Conservation (phyloP, 2,113 vertebrate species). For the Romanogobio albipinnatus region DNA sequence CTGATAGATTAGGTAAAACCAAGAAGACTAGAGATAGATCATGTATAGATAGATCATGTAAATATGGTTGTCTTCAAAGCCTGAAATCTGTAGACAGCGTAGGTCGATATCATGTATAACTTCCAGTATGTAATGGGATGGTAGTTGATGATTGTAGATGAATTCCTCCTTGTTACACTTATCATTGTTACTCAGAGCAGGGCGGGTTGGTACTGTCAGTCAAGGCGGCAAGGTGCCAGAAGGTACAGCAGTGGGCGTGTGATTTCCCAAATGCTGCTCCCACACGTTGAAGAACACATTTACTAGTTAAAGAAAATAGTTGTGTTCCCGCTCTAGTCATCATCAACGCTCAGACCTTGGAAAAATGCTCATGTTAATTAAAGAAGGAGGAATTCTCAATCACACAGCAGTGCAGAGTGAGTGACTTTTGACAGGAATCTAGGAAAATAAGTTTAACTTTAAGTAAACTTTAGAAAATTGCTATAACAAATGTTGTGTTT, state of each 20-base stretch:
- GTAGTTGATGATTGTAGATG: not conserved
- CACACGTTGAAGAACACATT: conserved; percentile 2
- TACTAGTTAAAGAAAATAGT: not conserved
- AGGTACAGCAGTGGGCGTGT: conserved; percentile 37
- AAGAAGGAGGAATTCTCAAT: conserved; percentile 10
- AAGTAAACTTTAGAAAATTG: not conserved
- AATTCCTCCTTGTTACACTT: not conserved
- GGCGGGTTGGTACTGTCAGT: conserved; percentile 29
- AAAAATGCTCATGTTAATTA: conserved; percentile 13
- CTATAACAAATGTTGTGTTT: not conserved
- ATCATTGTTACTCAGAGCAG: conserved; percentile 29
- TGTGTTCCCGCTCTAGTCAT: not conserved
- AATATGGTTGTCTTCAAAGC: too few relatives aligned
- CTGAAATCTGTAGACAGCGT: not conserved
- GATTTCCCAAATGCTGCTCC: not conserved
- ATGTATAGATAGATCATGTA: not conserved
- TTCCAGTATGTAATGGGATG: not conserved
- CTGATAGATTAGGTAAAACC: not conserved
- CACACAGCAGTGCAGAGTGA: conserved; percentile 21
- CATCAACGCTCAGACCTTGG: not conserved
- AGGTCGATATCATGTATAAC: not conserved
- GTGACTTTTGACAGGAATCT: not conserved
- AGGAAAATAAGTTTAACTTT: not conserved
- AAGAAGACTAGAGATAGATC: not conserved
- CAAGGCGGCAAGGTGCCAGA: conserved; percentile 13